phyloP scores from a whole-genome alignment of 2,888 invertebrate genomes.

The Tineola bisselliella region DNA sequence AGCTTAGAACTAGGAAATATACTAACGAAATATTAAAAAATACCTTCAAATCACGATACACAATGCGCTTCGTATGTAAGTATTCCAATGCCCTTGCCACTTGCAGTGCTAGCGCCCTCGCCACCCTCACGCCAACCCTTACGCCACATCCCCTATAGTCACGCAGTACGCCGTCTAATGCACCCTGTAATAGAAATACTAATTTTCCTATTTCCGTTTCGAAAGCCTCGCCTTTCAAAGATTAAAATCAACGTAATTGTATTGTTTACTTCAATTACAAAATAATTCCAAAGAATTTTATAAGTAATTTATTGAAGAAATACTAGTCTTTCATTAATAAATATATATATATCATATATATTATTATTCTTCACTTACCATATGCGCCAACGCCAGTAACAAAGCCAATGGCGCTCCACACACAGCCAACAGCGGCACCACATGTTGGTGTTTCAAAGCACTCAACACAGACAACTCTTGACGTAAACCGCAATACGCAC shows the following conservation, averaged over 20 bases:
- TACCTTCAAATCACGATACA: constrained; percentile 85
- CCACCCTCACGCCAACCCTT: constrained; percentile 79
- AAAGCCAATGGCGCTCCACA: constrained; percentile 90
- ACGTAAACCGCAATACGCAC: constrained; percentile 95
- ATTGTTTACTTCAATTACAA: too few relatives aligned
- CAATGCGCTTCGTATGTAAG: constrained; percentile 90
- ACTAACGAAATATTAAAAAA: too few relatives aligned
- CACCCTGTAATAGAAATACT: too few relatives aligned
- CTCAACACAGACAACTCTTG: constrained; percentile 92
- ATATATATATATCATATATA: too few relatives aligned
- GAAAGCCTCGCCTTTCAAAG: too few relatives aligned
- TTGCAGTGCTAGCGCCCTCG: constrained; percentile 88
- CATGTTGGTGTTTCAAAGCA: constrained; percentile 88
- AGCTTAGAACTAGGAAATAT: too few relatives aligned
- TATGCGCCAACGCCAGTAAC: constrained; percentile 88
- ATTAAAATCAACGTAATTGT: too few relatives aligned
- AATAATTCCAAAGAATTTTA: too few relatives aligned
- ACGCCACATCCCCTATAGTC: constrained; percentile 87
- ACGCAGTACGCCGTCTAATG: constrained; percentile 84
- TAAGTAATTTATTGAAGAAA: too few relatives aligned
- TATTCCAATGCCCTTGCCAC: constrained; percentile 95
- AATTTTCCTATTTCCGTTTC: too few relatives aligned
- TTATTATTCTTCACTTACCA: too few relatives aligned
- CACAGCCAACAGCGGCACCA: constrained; percentile 90
- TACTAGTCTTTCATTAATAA: too few relatives aligned